phyloP scores from a whole-genome alignment of 2,797 vertebrate genomes.

The Oceanodroma leucorhoa region DNA sequence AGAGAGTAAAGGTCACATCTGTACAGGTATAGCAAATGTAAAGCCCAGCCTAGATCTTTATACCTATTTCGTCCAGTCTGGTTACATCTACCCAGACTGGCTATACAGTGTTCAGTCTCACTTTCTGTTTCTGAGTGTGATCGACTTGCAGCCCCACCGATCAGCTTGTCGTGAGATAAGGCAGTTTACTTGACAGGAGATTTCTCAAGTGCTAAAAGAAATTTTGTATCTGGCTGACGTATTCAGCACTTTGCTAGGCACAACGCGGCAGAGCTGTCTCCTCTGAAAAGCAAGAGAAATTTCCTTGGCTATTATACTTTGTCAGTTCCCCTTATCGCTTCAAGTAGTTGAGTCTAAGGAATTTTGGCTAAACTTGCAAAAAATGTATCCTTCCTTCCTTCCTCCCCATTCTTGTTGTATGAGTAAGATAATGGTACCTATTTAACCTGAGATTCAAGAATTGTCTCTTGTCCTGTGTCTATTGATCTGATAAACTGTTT shows the following conservation, averaged over 20 bases:
- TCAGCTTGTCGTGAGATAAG: neutral
- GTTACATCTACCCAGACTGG: neutral
- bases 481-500: neutral
- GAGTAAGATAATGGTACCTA: neutral
- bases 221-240: neutral
- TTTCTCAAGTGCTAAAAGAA: neutral
- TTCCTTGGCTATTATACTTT: neutral
- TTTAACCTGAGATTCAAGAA: neutral
- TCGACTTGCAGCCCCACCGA: neutral
- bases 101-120: neutral
- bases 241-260: neutral
- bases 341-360: neutral
- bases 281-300: neutral
- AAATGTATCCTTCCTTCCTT: neutral
- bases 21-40: neutral
- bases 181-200: neutral
- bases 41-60: neutral
- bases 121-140: neutral
- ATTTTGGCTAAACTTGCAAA: neutral
- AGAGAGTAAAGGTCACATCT: neutral
- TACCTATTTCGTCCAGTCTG: neutral
- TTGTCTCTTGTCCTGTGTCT: neutral
- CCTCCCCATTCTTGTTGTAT: neutral
- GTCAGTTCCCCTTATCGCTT: neutral
- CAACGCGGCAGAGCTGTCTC: rapidly evolving